phyloP scores from a whole-genome alignment of 2,113 vertebrate genomes.

The Hippolais icterina region DNA sequence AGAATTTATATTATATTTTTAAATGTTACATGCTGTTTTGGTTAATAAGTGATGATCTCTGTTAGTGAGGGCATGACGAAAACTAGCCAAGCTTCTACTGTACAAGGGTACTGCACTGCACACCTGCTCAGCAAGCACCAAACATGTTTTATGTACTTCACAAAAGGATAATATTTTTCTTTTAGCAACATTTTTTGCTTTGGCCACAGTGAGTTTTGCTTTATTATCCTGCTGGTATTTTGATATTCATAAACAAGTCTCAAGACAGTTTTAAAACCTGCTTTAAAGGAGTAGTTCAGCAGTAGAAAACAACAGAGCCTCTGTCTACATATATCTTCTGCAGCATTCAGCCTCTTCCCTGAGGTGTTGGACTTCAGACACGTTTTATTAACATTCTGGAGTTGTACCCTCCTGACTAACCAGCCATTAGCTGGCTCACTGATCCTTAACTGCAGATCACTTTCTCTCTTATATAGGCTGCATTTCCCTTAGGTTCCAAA shows the following conservation, averaged over 20 bases:
- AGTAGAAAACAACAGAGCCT: conserved; percentile 1
- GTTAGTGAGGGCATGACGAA: neutral
- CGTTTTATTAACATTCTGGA: conserved; percentile 70
- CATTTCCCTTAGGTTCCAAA: conserved; percentile 71
- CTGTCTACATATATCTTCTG: conserved; percentile 21
- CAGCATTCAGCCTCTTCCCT: conserved; percentile 57
- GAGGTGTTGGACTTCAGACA: conserved; percentile 62
- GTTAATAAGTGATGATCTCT: conserved; percentile 13
- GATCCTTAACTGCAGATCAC: conserved; percentile 73
- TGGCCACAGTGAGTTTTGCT: neutral
- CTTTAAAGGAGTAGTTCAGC: neutral
- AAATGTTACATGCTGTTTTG: neutral
- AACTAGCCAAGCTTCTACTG: neutral
- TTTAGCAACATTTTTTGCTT: neutral
- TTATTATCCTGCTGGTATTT: neutral
- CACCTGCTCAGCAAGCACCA: neutral
- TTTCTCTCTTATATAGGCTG: conserved; percentile 65
- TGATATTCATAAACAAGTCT: conserved; percentile 31
- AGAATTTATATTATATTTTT: neutral
- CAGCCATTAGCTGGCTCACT: conserved; percentile 72
- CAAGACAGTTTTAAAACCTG: neutral
- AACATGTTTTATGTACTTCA: neutral
- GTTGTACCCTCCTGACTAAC: conserved; percentile 70
- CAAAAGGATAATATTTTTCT: neutral
- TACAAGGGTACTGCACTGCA: neutral